Evolutionary conservation across 2,888 invertebrate genomes (phyloP).

Genomic region (Sminthurinus aureus): DNA sequence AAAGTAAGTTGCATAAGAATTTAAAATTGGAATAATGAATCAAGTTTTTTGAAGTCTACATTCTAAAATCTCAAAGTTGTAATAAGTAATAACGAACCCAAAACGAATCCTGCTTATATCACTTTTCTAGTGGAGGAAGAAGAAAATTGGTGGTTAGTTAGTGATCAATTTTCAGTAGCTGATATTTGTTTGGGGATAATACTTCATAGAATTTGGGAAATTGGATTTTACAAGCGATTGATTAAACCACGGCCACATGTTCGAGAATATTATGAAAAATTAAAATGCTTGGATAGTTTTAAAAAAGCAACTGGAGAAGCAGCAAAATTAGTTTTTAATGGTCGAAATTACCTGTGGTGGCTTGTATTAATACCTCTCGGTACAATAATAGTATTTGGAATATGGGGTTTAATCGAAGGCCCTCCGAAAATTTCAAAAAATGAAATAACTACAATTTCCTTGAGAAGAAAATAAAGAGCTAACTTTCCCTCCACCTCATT

Average conservation of each 20-base stretch:
- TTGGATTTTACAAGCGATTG: not conserved
- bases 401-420: not conserved
- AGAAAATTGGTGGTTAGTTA: not conserved
- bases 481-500: too few relatives aligned
- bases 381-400: not conserved
- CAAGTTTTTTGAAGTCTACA: too few relatives aligned
- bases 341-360: not conserved
- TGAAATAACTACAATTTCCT: too few relatives aligned
- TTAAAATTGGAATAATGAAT: too few relatives aligned
- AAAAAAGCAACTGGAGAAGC: not conserved
- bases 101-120: too few relatives aligned
- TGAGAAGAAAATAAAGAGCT: too few relatives aligned
- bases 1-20: too few relatives aligned
- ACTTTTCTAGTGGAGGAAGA: too few relatives aligned
- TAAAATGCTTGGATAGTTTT: not conserved
- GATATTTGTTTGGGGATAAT: slow-evolving; percentile 7
- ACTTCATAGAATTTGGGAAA: not conserved
- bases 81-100: too few relatives aligned
- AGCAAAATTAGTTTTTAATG: not conserved
- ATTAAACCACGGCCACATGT: not conserved
- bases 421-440: too few relatives aligned
- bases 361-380: not conserved
- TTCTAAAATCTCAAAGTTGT: too few relatives aligned
- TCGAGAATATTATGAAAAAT: not conserved
- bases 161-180: not conserved